These are phyloP conservation scores for Mythimna loreyi DNA, from an alignment of 2,888 invertebrate species.

Conservation along the genomic window DNA sequence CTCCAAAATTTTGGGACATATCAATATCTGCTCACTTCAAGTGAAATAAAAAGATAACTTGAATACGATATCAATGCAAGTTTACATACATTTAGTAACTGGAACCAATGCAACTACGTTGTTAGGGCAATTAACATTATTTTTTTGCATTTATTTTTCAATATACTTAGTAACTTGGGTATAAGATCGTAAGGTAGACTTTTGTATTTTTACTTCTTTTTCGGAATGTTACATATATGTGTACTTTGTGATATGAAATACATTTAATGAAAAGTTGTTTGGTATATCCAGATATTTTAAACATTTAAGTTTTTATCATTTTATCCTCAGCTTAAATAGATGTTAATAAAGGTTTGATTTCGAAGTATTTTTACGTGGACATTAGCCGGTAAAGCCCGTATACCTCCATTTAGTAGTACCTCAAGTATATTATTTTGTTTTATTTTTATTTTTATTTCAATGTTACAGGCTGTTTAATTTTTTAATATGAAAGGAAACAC, in stretches of 20 bases:
- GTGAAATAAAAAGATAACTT: constrained; percentile 47
- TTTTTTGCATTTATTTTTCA: constrained; percentile 86
- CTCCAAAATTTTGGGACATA: constrained; percentile 56
- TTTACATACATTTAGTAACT: constrained; percentile 51
- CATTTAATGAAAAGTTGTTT: constrained; percentile 79
- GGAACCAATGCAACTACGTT: constrained; percentile 63
- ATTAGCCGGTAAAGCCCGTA: constrained; percentile 72
- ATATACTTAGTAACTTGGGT: constrained; percentile 77
- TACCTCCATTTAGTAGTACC: constrained; percentile 87
- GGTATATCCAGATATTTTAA: constrained; percentile 74
- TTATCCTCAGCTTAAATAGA: constrained; percentile 68
- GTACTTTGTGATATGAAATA: constrained; percentile 88
- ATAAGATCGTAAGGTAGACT: constrained; percentile 78
- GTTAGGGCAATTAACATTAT: constrained; percentile 65
- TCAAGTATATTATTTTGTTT: constrained; percentile 89
- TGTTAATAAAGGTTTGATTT: constrained; percentile 68
- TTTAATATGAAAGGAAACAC: constrained; percentile 60
- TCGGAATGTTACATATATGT: constrained; percentile 73
- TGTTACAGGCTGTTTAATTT: constrained; percentile 80
- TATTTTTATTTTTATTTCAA: constrained; percentile 86
- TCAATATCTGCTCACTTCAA: constrained; percentile 61
- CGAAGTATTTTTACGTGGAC: constrained; percentile 60
- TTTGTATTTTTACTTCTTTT: constrained; percentile 80
- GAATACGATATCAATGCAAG: constrained; percentile 50
- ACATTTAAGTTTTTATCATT: constrained; percentile 77